phyloP scores from a whole-genome alignment of 2,797 vertebrate genomes.

The Lagorchestes hirsutus region DNA sequence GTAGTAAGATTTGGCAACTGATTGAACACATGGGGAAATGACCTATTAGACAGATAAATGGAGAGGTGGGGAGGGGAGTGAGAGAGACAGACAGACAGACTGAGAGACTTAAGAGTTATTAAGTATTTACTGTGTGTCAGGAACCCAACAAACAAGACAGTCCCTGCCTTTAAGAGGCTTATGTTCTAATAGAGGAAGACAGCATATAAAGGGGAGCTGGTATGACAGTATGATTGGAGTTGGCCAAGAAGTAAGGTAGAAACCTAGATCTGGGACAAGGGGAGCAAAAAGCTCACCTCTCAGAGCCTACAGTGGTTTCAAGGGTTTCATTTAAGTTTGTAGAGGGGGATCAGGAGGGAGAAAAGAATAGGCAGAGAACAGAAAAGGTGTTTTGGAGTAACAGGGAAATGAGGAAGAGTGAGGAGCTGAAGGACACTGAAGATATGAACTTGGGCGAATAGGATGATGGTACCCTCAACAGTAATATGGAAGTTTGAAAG shows the following conservation, averaged over 20 bases:
- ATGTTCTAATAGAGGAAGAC: not conserved
- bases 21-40: not conserved
- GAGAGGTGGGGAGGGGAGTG: too few relatives aligned
- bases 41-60: too few relatives aligned
- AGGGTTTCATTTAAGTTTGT: not conserved
- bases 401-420: not conserved
- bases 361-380: not conserved
- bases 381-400: not conserved
- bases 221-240: not conserved
- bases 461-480: not conserved
- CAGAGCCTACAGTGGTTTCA: not conserved
- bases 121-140: too few relatives aligned
- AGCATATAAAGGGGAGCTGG: not conserved
- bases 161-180: not conserved
- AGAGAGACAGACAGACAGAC: not conserved
- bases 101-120: not conserved
- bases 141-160: not conserved
- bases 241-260: not conserved
- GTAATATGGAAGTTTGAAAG: not conserved
- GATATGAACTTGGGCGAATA: not conserved
- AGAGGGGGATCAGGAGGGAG: too few relatives aligned
- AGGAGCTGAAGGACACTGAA: not conserved
- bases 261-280: not conserved
- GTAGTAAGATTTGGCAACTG: not conserved
- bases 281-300: not conserved